phyloP scores from a whole-genome alignment of 2,113 vertebrate genomes.

The Gavia stellata region DNA sequence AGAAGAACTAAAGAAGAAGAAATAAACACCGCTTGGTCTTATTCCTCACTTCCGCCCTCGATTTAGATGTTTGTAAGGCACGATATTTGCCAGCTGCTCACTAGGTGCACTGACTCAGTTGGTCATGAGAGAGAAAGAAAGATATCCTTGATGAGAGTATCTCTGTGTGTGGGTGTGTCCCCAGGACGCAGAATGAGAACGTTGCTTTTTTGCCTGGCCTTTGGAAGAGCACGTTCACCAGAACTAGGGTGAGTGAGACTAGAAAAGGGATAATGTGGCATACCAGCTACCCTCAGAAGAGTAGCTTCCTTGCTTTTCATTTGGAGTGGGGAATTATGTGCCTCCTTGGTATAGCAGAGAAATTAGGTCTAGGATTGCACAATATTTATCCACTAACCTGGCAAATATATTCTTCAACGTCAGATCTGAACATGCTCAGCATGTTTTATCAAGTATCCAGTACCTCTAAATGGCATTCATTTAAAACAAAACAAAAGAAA shows the following conservation, averaged over 20 bases:
- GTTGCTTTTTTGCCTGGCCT: neutral
- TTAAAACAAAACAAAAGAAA: neutral
- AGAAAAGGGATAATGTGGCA: neutral
- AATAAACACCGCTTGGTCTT: neutral
- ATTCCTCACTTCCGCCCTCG: neutral
- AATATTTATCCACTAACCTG: neutral
- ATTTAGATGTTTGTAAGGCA: neutral
- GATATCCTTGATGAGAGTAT: neutral
- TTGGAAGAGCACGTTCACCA: neutral
- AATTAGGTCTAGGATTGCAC: neutral
- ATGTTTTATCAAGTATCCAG: neutral
- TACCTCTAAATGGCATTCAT: neutral
- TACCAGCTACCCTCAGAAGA: neutral
- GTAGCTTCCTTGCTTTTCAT: neutral
- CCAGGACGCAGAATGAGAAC: neutral
- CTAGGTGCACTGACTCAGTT: conserved; percentile 15
- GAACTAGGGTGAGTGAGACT: neutral
- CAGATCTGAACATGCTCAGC: neutral
- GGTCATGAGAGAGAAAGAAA: neutral
- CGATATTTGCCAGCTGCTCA: neutral
- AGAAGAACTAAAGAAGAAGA: neutral
- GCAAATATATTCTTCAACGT: neutral
- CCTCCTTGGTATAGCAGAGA: neutral
- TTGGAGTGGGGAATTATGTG: neutral
- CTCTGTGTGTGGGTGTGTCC: neutral